A percentile compares a stretch with the other conserved stretches of the same genome.
phyloP scores from a whole-genome alignment of 2,797 vertebrate species.

The Pristis pectinata region DNA sequence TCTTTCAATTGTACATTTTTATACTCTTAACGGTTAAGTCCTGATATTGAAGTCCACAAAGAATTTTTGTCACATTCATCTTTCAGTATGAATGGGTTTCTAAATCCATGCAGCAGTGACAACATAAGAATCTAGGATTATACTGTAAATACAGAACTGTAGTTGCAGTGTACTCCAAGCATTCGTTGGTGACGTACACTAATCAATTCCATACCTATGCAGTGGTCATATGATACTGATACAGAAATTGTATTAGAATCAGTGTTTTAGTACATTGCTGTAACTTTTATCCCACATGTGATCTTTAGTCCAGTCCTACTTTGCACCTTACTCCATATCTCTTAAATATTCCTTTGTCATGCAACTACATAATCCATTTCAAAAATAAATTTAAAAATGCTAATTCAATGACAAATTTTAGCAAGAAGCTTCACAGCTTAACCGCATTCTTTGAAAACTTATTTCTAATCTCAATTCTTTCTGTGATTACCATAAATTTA shows the following conservation, averaged over 20 bases:
- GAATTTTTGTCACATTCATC: neutral
- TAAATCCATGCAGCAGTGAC: neutral
- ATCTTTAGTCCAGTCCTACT: neutral
- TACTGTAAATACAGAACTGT: too few relatives aligned
- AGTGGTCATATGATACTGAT: neutral
- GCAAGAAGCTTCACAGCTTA: neutral
- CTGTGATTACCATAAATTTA: neutral
- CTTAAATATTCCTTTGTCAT: neutral
- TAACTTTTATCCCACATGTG: neutral
- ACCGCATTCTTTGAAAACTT: neutral
- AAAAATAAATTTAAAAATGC: neutral
- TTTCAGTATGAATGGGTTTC: neutral
- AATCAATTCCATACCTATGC: neutral
- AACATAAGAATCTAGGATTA: neutral
- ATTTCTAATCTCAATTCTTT: neutral
- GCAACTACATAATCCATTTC: neutral
- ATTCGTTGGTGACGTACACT: neutral
- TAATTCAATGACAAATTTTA: neutral
- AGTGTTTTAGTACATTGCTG: neutral
- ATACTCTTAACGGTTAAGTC: neutral
- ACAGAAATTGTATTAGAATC: neutral
- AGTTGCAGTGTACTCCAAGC: neutral
- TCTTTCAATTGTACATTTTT: neutral
- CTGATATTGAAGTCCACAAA: neutral
- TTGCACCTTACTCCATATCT: neutral